These are phyloP conservation scores for Limanda limanda DNA, from an alignment of 2,113 vertebrate genomes.

Conservation along the genomic window DNA sequence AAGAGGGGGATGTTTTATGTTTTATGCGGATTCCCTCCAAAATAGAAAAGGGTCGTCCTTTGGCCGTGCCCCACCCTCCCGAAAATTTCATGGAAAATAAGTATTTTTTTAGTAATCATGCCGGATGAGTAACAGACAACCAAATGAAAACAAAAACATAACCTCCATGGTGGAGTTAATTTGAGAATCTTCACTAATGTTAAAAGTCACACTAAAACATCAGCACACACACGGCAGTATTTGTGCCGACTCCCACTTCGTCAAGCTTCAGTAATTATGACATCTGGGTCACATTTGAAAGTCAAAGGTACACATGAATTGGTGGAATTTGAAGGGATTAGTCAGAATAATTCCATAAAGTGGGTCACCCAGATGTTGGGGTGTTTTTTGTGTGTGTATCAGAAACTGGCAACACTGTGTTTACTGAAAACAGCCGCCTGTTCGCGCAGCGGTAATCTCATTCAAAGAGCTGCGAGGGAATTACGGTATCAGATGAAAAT, in stretches of 20 bases:
- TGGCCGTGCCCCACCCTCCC: no score
- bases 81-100: not conserved
- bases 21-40: no score
- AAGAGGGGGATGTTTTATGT: not conserved
- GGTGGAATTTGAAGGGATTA: conserved; percentile 68
- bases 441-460: conserved; percentile 53
- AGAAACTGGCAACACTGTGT: conserved; percentile 47
- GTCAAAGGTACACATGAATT: conserved; percentile 58
- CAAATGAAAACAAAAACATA: no score
- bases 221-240: not conserved
- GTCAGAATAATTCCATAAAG: conserved; percentile 66
- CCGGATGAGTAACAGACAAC: no score
- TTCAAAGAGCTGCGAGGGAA: conserved; percentile 30
- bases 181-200: not conserved
- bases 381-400: conserved; percentile 44
- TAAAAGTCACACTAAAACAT: conserved; percentile 1
- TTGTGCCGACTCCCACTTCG: not conserved
- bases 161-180: no score
- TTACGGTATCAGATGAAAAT: conserved; percentile 58
- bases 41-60: no score
- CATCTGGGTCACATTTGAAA: conserved; percentile 66
- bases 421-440: conserved; percentile 65
- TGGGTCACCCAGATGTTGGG: conserved; percentile 71
- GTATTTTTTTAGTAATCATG: conserved; percentile 2
- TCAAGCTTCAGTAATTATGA: conserved; percentile 28